Evolutionary conservation across 2,797 vertebrate genomes (phyloP), one percentile per base, ranked within the genome.

Genomic region (Smutsia temminckii): DNA sequence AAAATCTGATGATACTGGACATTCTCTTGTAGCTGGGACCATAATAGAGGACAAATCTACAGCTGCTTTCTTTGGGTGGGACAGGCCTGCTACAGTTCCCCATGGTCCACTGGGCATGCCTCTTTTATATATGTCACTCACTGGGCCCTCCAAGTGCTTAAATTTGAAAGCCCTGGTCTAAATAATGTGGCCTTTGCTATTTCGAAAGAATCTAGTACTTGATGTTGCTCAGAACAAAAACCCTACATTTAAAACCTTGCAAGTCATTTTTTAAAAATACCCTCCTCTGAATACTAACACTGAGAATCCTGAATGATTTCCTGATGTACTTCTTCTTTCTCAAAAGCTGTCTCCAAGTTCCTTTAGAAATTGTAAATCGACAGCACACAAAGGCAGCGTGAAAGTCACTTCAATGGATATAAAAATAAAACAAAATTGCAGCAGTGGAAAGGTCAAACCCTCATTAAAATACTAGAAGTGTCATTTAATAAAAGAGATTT

Each of bases 391-490:
- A 96, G 84, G 89, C 96, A 97, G 91, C 57, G 68, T 96, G 93
- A 97, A 97, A 97, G 90, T 96, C 93, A 95, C 94, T 96, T 97
- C 96, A 74, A 94, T 94, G 96, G 96, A 96, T 96, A 95, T 96
- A 97, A 97, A 97, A 97, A 97, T 97, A 96, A 97, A 97, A 95
- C 95, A 97, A 97, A 98, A 97, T 79, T 96, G 94, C 96, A 95
- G 96, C 94, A 93, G 94, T 95, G 97, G 95, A 97, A 98, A 98
- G 97, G 97, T 98, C 97, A 97, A 94, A 96, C 83, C 92, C 94
- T 97, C 96, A 98, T 98, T 97, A 97, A 98, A 97, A 97, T 94
- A 97, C 97, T 96, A 96, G 97, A 97, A 97, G 96, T 97, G 96
- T 96, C 96, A 96, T 96, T 96, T 97, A 96, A 96, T 98, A 94